Evolutionary conservation across 2,888 invertebrate genomes (phyloP), one percentile per base, ranked within the genome.

Genomic region (Apomyelois bistriatella): DNA sequence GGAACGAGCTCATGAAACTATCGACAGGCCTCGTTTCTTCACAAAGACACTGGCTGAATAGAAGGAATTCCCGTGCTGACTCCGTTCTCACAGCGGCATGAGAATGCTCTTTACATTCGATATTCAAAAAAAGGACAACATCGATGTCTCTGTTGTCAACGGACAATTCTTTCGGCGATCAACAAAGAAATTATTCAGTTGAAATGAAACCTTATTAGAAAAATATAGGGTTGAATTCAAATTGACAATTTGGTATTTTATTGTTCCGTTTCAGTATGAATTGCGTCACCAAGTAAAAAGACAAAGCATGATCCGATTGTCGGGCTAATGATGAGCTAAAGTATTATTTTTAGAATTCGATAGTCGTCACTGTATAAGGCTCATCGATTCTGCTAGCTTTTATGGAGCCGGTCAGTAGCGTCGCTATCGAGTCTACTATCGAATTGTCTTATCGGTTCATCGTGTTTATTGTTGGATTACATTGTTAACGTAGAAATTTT

Each of bases 101-200:
- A 87, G 88, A 86, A 85, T 82, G 85, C 82, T 86, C 82, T 86
- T 87, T 85, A 88, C 84, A 87, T 86, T 87, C 89, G 87, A 90
- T 86, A 88, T 87, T 85, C 76, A 85, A 89, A 89, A 79, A 89
- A 89, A 85, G 82, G 83, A 85, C 81, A 81, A 77, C 80, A 77
- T 79, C 85, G 79, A 89, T 88, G 87, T 89, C 87, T 90, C 86
- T 85, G 87, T 90, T 89, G 89, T 89, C 89, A 89, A 88, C 88
- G 85, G 66, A 76, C 83, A 80, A 85, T 86, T 86, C 88, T 84
- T 82, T 86, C 72, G 74, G 78, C 80, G 80, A 80, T 80, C 83
- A 80, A 82, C 76, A 67, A 63, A 55, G 55, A 52, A 53, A 53
- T 36, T 36, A 41, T 46, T 30, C 53, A 65, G 54, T 38, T 37